Evolutionary conservation across 2,888 invertebrate genomes (phyloP).

Genomic region (Oscheius sp.): DNA sequence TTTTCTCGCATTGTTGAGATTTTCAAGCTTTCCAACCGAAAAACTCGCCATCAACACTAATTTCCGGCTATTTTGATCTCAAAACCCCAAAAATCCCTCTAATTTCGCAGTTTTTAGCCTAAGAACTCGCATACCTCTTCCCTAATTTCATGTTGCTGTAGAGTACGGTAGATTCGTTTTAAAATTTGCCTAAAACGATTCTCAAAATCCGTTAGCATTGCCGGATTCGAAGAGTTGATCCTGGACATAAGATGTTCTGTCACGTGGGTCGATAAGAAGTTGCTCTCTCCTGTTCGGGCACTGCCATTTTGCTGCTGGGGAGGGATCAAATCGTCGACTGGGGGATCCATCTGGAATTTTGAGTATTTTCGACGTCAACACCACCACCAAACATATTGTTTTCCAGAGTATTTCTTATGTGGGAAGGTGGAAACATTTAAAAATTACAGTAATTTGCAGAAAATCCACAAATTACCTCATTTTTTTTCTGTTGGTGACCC

Average conservation of each 20-base stretch:
- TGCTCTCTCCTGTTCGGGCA: constrained; percentile 1
- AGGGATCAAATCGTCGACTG: constrained; percentile 2
- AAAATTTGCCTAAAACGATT: constrained; percentile 68
- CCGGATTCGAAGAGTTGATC: constrained; percentile 56
- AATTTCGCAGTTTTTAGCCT: too few species aligned
- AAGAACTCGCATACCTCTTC: constrained; percentile 59
- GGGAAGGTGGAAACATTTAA: too few species aligned
- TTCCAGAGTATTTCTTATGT: not conserved
- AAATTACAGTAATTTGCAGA: too few species aligned
- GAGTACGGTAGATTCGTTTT: constrained; percentile 69
- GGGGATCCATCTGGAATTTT: constrained; percentile 7
- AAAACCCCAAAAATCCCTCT: not conserved
- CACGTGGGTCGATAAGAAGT: constrained; percentile 1
- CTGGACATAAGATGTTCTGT: constrained; percentile 61
- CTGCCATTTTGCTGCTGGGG: constrained; percentile 24
- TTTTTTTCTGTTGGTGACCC: too few species aligned
- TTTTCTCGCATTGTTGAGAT: too few species aligned
- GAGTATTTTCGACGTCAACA: not conserved
- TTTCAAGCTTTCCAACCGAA: too few species aligned
- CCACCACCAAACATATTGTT: not conserved
- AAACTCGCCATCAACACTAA: too few species aligned
- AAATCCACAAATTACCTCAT: too few species aligned
- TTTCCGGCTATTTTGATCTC: too few species aligned
- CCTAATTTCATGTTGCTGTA: constrained; percentile 72
- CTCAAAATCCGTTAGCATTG: constrained; percentile 69